Conservation (phyloP, 64 coral and sea anemone species). For the Dendronephthya gigantea region DNA sequence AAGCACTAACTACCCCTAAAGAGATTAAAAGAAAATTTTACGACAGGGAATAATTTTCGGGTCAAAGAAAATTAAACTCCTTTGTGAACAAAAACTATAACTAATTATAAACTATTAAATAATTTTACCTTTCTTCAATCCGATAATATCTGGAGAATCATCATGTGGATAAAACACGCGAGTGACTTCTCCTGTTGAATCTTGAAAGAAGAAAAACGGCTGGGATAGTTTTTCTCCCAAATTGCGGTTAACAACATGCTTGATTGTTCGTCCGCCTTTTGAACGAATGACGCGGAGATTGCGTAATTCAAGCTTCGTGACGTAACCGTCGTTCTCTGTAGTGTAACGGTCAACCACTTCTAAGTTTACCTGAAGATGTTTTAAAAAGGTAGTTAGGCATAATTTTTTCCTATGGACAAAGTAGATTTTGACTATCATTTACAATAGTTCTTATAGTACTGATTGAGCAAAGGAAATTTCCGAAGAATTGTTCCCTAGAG, state of each 20-base stretch:
- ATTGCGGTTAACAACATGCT: neutral
- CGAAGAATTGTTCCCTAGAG: too few species aligned
- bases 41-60: too few species aligned
- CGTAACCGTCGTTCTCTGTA: neutral
- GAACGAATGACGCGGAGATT: neutral
- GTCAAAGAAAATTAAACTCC: too few species aligned
- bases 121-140: constrained; percentile 8
- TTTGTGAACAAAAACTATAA: too few species aligned
- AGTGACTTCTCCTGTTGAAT: neutral
- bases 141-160: constrained; percentile 10
- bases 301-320: neutral
- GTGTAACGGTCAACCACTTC: neutral
- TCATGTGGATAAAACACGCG: neutral
- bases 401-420: too few species aligned
- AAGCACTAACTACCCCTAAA: constrained; percentile 56
- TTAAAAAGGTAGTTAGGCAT: too few species aligned
- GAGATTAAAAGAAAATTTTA: neutral
- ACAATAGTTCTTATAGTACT: too few species aligned
- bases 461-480: too few species aligned
- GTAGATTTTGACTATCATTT: too few species aligned
- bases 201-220: neutral
- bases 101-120: too few species aligned
- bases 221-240: neutral
- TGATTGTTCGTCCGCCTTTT: neutral
- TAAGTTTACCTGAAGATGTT: neutral